Base-by-base conservation (phyloP, 2,113 vertebrate genomes). In the Poeciliopsis occidentalis region DNA sequence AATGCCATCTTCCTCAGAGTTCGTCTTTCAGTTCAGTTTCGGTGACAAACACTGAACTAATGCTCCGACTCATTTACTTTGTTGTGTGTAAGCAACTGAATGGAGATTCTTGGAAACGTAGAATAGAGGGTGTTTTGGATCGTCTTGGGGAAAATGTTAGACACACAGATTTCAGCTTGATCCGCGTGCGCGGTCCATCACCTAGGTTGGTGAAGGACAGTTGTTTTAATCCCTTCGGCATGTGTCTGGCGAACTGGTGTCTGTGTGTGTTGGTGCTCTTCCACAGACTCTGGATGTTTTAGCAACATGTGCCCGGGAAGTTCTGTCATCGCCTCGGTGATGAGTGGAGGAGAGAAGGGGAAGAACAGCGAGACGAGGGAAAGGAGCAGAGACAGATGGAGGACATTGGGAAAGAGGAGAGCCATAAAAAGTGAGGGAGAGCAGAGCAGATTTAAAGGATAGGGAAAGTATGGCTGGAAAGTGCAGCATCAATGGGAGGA, bases 241-340 rank as follows among this genome's bases (percentile, higher is more conserved):
- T 87, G 80, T 89, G 85, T 79, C 71, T 27, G 24, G 37, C 31
- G 74, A n/a, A 34, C 30, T 31, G 54, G 30, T 17, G 24, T 57
- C 51, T 27, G 73, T 71, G 79, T 26, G 75, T 75, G 68, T 80
- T 31, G 44, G 44, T 85, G 84, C 74, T 66, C 71, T 68, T 77
- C 67, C 60, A 1, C 2, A 75, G 64, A 72, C 79, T 80, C 77
- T 84, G 69, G 60, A 86, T 85, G 79, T 85, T 41, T 85, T 85
- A 88, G 34, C 79, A 92, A 88, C 87, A 93, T 79, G 79, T 92
- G 91, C 90, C 85, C 73, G 75, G 87, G 84, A 80, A 69, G 79
- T 83, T 92, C 91, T 91, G 88, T 93, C 92, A 86, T 80, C 92
- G 79, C 91, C 75, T 89, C 76, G 6, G 29, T 47, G 81, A 84